Evolutionary conservation across 2,113 vertebrate genomes (phyloP).

Genomic region (Sinocyclocheilus anophthalmus): DNA sequence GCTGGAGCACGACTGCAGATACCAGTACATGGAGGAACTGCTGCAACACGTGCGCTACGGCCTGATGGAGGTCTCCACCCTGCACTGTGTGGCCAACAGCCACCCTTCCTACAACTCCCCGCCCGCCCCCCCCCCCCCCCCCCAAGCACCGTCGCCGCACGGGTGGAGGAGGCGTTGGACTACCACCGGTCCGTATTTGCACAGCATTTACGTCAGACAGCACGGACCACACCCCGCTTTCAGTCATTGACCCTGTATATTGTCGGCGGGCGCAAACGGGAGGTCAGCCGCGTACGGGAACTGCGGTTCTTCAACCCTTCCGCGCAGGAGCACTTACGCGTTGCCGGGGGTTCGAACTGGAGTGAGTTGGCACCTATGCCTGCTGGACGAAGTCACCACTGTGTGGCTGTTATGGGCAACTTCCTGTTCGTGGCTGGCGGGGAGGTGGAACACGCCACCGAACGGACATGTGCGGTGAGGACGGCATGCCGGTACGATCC

Average conservation of each 20-base stretch:
- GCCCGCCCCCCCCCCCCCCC: too few species aligned
- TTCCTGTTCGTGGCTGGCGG: slow-evolving; percentile 95
- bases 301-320: slow-evolving; percentile 92
- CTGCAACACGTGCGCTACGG: slow-evolving; percentile 92
- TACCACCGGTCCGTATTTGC: slow-evolving; percentile 89
- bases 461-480: slow-evolving; percentile 88
- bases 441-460: slow-evolving; percentile 88
- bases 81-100: slow-evolving; percentile 83
- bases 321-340: slow-evolving; percentile 84
- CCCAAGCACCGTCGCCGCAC: slow-evolving; percentile 82
- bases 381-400: slow-evolving; percentile 92
- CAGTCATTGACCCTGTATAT: slow-evolving; percentile 93
- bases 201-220: slow-evolving; percentile 90
- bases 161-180: slow-evolving; percentile 90
- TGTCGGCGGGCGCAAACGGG: slow-evolving; percentile 87
- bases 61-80: slow-evolving; percentile 88
- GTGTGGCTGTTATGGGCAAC: slow-evolving; percentile 93
- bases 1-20: slow-evolving; percentile 90
- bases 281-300: slow-evolving; percentile 90
- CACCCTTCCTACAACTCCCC: slow-evolving; percentile 85
- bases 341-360: slow-evolving; percentile 90
- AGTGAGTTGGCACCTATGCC: slow-evolving; percentile 91
- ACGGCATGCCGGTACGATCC: slow-evolving; percentile 92
- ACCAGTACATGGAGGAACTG: slow-evolving; percentile 90
- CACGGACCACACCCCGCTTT: slow-evolving; percentile 88